These are phyloP conservation scores for Simalia tracyae DNA, from an alignment of 2,797 vertebrate species.

Conservation along the genomic window DNA sequence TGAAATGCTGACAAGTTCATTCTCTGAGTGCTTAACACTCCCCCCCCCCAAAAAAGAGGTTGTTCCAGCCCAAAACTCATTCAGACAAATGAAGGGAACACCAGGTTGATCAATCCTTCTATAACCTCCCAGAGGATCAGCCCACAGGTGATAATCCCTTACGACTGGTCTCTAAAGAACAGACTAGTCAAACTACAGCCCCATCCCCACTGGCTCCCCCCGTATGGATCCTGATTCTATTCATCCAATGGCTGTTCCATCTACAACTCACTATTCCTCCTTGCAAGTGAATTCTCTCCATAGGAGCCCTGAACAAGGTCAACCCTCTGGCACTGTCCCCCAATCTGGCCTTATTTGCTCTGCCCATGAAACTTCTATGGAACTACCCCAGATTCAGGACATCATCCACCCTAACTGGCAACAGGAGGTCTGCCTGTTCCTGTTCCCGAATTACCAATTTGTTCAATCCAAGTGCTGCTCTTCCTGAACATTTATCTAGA, in stretches of 20 bases:
- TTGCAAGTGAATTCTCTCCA: neutral
- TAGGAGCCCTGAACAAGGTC: neutral
- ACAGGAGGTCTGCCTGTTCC: neutral
- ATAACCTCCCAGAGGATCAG: neutral
- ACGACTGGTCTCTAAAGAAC: neutral
- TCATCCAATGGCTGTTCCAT: neutral
- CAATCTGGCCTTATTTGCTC: neutral
- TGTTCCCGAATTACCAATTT: neutral
- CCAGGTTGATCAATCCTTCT: neutral
- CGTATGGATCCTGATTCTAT: neutral
- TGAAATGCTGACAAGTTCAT: neutral
- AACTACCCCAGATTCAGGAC: neutral
- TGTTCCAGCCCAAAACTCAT: neutral
- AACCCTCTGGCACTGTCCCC: neutral
- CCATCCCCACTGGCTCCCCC: neutral
- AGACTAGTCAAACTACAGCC: neutral
- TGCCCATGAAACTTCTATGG: neutral
- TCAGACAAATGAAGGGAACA: neutral
- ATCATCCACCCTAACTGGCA: neutral
- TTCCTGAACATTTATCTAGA: neutral
- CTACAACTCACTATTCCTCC: neutral
- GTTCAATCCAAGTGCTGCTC: neutral
- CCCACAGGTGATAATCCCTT: neutral
- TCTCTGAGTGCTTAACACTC: neutral
- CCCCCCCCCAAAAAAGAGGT: neutral